These are phyloP conservation scores for Drosophila affinis DNA, from an alignment of 2,888 invertebrate genomes.

Conservation along the genomic window DNA sequence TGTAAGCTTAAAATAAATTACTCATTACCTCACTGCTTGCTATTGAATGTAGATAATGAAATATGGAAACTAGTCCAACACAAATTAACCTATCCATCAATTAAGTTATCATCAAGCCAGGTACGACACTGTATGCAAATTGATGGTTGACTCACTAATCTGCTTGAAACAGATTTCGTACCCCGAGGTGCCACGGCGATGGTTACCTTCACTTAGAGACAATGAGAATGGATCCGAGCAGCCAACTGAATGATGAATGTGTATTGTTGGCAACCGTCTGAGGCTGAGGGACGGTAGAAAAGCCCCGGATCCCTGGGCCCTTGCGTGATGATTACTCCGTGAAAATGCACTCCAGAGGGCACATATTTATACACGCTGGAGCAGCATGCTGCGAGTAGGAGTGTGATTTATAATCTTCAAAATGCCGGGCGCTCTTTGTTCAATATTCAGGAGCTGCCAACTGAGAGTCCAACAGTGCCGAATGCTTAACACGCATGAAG, in stretches of 20 bases:
- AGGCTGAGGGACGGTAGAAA: no score
- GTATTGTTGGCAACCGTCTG: background rate
- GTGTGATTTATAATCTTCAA: conserved; percentile 30
- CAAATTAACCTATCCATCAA: background rate
- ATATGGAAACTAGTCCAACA: background rate
- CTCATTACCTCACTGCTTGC: no score
- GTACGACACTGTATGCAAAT: background rate
- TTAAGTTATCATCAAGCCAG: background rate
- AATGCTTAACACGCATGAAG: conserved; percentile 2
- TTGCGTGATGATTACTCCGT: conserved; percentile 4
- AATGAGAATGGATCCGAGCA: background rate
- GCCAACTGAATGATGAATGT: conserved; percentile 1
- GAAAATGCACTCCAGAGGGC: conserved; percentile 17
- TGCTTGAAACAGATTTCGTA: background rate
- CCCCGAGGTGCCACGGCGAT: background rate
- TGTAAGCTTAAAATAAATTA: no score
- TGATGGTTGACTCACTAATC: background rate
- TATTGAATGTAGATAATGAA: no score
- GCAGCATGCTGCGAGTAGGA: background rate
- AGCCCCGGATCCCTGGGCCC: background rate
- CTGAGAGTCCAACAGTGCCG: no score
- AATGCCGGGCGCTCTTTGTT: conserved; percentile 14
- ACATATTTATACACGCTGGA: conserved; percentile 4
- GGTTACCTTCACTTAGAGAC: background rate
- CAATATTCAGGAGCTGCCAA: conserved; percentile 15